Base-by-base conservation (phyloP, 2,888 invertebrate genomes). In the Thyatira batis region DNA sequence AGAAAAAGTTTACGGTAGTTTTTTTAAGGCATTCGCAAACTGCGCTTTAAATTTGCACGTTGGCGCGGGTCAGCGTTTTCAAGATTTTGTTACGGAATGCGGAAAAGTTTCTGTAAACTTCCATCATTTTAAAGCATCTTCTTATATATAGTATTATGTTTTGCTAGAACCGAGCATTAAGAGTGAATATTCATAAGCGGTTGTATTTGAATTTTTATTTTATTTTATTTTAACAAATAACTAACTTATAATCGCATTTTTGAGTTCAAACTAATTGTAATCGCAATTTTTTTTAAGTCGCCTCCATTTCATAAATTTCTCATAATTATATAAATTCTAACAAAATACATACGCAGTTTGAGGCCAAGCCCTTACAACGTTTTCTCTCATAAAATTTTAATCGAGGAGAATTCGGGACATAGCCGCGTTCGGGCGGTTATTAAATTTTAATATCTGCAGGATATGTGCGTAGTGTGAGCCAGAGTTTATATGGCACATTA, bases 381-480 rank as follows among this genome's bases (percentile, higher is more conserved):
- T 55, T 58, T 44, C 43, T 20, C 39, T 49, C 58, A 52, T 61
- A 58, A 58, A 61, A 61, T 56, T 54, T 60, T 71, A 72, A 72
- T 69, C 65, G 65, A 50, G 49, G 55, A 52, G 57, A 65, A 62
- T 65, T 60, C 55, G 55, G 63, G 60, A 53, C 62, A 45, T 51
- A 45, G 45, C 28, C 39, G 44, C 46, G 43, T 44, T 43, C 45
- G 58, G 56, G 55, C 44, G 55, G 55, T 61, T 62, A 58, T 67
- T 64, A 50, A 63, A 68, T 58, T 71, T 65, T 63, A 63, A 65
- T 64, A 65, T 61, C 56, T 49, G 53, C 46, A 17, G 45, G 43
- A 50, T 53, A 50, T 50, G 33, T 50, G 45, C 25, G 25, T 30
- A 45, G 28, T 20, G 45, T 27, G 43, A 2, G 17, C 17, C 8